These are phyloP conservation scores for Malurus elegans DNA, from an alignment of 2,113 vertebrate species.

Conservation along the genomic window DNA sequence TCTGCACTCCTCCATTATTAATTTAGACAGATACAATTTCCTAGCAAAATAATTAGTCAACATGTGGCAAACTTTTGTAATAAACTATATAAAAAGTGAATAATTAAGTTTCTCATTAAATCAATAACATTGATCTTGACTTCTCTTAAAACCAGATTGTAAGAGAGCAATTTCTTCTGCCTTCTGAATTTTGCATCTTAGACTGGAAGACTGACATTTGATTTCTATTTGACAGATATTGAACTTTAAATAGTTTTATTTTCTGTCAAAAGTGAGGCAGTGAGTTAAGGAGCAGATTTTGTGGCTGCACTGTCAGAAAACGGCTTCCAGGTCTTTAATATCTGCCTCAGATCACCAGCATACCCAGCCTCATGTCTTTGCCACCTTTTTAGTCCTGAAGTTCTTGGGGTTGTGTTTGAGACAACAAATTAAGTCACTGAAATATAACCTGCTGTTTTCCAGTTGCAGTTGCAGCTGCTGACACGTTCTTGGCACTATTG, in stretches of 20 bases:
- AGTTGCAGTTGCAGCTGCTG: slow-evolving; percentile 19
- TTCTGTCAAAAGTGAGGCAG: background rate
- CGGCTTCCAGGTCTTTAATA: background rate
- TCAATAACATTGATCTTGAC: slow-evolving; percentile 72
- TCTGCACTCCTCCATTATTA: slow-evolving; percentile 61
- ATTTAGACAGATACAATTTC: slow-evolving; percentile 68
- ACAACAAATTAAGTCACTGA: slow-evolving; percentile 55
- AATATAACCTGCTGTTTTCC: slow-evolving; percentile 40
- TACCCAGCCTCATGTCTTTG: background rate
- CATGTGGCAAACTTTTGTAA: slow-evolving; percentile 64
- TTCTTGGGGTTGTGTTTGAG: slow-evolving; percentile 24
- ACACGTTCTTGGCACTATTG: slow-evolving; percentile 27
- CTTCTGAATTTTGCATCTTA: slow-evolving; percentile 27
- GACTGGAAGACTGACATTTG: slow-evolving; percentile 54
- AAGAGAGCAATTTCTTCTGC: slow-evolving; percentile 61
- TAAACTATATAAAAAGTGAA: slow-evolving; percentile 76
- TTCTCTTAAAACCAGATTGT: slow-evolving; percentile 64
- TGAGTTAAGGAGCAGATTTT: background rate
- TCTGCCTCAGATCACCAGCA: background rate
- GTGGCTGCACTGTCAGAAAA: background rate
- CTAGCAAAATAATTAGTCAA: slow-evolving; percentile 72
- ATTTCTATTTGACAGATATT: slow-evolving; percentile 46
- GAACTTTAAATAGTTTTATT: slow-evolving; percentile 44
- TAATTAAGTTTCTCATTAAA: slow-evolving; percentile 70
- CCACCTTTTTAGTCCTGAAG: background rate